Evolutionary conservation across 2,113 vertebrate species (phyloP).

Genomic region (Rutilus rutilus): DNA sequence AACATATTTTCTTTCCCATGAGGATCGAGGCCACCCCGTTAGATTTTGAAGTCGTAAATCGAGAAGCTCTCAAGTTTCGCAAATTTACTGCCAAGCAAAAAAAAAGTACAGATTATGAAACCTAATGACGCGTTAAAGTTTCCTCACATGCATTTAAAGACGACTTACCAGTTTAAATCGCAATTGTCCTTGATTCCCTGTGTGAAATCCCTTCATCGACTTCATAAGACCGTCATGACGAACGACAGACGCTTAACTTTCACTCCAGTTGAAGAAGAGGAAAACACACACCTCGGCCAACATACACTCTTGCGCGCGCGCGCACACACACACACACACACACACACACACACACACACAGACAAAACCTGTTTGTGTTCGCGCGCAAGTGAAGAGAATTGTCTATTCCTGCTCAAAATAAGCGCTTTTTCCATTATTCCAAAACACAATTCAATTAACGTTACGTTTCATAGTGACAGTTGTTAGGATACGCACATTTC

Average conservation of each 20-base stretch:
- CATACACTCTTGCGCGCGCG: too few species aligned
- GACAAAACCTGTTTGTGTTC: slow-evolving; percentile 28
- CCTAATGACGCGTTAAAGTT: not conserved
- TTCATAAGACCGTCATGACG: not conserved
- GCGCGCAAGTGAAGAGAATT: not conserved
- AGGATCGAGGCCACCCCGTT: not conserved
- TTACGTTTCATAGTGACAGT: not conserved
- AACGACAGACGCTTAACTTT: slow-evolving; percentile 10
- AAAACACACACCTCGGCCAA: not conserved
- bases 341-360: not conserved
- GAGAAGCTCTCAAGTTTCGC: not conserved
- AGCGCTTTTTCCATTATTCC: not conserved
- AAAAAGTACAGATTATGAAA: not conserved
- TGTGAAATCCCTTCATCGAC: slow-evolving; percentile 24
- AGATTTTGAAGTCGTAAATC: not conserved
- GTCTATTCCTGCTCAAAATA: not conserved
- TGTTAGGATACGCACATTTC: not conserved
- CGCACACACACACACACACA: not conserved
- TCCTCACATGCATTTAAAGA: not conserved
- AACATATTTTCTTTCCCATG: not conserved
- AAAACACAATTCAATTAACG: not conserved
- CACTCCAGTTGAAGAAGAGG: not conserved
- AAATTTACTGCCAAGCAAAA: not conserved
- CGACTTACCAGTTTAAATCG: not conserved
- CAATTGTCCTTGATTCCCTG: not conserved